Conservation (phyloP, 2,113 vertebrate genomes). For the Panthera uncia region DNA sequence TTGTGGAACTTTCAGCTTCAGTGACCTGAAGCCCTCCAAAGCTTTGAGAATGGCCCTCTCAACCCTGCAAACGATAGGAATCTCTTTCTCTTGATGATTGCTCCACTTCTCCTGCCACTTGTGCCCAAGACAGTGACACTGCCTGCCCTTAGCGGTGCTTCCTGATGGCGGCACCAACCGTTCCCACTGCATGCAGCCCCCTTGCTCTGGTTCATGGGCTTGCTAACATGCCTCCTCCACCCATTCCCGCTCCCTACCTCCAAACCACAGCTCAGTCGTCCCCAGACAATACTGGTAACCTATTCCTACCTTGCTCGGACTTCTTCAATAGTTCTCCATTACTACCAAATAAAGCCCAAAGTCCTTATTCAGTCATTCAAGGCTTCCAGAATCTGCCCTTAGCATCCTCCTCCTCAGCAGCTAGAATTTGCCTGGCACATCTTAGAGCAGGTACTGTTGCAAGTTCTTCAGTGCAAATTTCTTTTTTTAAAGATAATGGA, state of each 20-base stretch:
- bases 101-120: background rate
- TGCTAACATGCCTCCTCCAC: background rate
- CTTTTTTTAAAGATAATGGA: too few species aligned
- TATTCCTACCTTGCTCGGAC: background rate
- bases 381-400: background rate
- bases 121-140: background rate
- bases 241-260: background rate
- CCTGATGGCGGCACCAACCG: background rate
- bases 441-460: background rate
- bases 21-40: background rate
- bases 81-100: background rate
- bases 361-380: background rate
- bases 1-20: background rate
- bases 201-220: background rate
- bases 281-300: background rate
- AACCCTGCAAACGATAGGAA: too few species aligned
- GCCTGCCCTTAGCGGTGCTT: background rate
- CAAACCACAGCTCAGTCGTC: background rate
- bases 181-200: background rate
- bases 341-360: background rate
- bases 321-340: background rate
- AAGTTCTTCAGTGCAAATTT: background rate
- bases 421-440: background rate
- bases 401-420: background rate
- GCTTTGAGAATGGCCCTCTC: background rate